These are phyloP conservation scores for Tetragonisca angustula DNA, from an alignment of 2,888 invertebrate genomes.

Conservation along the genomic window DNA sequence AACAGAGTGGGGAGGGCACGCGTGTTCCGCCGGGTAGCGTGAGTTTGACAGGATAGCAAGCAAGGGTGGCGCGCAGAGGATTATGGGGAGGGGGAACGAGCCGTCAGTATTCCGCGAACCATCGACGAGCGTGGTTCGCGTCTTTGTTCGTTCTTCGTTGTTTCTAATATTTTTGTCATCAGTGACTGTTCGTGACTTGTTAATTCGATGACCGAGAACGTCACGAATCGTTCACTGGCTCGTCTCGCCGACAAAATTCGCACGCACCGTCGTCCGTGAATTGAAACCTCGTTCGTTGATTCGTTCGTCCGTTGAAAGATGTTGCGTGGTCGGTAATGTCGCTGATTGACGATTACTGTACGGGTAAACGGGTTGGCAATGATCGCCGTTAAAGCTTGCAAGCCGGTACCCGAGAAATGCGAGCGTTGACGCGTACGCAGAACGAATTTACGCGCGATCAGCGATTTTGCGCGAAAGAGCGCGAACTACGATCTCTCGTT, in stretches of 20 bases:
- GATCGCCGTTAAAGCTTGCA: not conserved
- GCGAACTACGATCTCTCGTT: conserved; percentile 31
- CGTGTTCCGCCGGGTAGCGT: conserved; percentile 55
- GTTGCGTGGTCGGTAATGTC: not conserved
- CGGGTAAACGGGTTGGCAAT: not conserved
- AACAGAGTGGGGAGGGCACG: conserved; percentile 51
- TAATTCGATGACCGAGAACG: not conserved
- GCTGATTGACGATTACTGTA: not conserved
- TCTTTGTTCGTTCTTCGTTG: conserved; percentile 26
- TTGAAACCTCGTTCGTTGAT: not conserved
- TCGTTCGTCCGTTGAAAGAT: not conserved
- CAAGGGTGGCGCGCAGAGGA: conserved; percentile 61
- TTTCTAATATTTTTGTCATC: not conserved
- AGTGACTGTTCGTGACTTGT: not conserved
- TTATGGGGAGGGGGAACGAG: conserved; percentile 70
- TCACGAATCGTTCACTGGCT: not conserved
- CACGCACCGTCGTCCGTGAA: not conserved
- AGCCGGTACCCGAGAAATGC: conserved; percentile 15
- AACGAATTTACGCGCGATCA: conserved; percentile 12
- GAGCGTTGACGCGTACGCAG: not conserved
- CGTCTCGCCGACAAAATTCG: too few relatives aligned
- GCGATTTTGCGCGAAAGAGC: conserved; percentile 22
- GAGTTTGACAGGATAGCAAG: conserved; percentile 54
- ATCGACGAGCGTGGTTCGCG: conserved; percentile 72
- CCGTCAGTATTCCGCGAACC: conserved; percentile 81